Conservation (phyloP, 2,888 invertebrate genomes). For the Rhagophthalmus giganteus region DNA sequence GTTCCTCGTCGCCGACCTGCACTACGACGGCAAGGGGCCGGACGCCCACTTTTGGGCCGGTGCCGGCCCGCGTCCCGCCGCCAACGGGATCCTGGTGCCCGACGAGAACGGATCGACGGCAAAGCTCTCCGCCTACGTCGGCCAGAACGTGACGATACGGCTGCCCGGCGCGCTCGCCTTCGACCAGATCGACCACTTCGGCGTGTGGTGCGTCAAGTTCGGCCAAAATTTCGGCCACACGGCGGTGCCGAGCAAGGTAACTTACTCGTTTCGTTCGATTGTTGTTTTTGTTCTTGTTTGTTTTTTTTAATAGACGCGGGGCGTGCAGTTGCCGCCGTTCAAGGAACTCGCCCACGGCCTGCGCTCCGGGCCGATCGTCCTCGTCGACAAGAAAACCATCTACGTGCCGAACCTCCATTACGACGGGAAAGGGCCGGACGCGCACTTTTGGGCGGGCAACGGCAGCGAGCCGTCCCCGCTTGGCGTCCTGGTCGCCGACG, state of each 20-base stretch:
- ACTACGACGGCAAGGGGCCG: conserved; percentile 36
- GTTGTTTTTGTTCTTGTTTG: neutral
- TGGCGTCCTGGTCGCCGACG: conserved; percentile 31
- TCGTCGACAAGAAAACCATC: conserved; percentile 39
- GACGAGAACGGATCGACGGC: conserved; percentile 17
- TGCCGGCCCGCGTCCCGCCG: conserved; percentile 24
- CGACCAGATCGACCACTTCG: conserved; percentile 37
- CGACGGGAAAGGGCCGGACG: conserved; percentile 29
- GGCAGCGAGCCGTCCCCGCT: conserved; percentile 28
- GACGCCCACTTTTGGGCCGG: conserved; percentile 37
- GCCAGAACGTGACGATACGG: conserved; percentile 26
- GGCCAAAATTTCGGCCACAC: conserved; percentile 32
- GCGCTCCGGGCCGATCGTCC: conserved; percentile 38
- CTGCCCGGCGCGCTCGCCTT: conserved; percentile 32
- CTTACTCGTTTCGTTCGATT: neutral
- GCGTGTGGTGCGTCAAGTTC: conserved; percentile 34
- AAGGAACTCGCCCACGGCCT: conserved; percentile 22
- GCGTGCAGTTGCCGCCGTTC: conserved; percentile 17
- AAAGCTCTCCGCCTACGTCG: conserved; percentile 20
- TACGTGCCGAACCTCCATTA: conserved; percentile 40
- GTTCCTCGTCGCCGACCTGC: conserved; percentile 32
- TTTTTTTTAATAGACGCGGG: neutral
- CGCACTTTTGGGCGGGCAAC: conserved; percentile 40
- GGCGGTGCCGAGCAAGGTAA: conserved; percentile 9
- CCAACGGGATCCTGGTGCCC: conserved; percentile 25